phyloP scores from a whole-genome alignment of 2,113 vertebrate species.

The Syngnathoides biaculeatus region DNA sequence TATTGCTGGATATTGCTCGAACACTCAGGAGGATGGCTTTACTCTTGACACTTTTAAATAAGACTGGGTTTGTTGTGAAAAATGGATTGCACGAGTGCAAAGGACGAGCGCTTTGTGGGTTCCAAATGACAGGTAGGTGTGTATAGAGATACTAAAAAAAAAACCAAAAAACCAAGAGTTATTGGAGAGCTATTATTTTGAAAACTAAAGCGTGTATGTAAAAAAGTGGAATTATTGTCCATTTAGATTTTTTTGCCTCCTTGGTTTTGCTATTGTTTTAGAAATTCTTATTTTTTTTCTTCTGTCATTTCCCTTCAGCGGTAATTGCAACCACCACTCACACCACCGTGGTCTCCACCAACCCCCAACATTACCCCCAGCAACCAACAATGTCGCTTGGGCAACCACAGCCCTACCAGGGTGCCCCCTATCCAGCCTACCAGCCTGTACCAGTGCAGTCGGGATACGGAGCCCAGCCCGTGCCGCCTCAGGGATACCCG shows the following conservation, averaged over 20 bases:
- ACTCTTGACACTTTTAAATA: too few species aligned
- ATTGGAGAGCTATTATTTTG: too few species aligned
- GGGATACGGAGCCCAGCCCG: conserved; percentile 48
- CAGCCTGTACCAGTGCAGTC: conserved; percentile 78
- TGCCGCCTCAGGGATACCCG: conserved; percentile 59
- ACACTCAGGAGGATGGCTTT: too few species aligned
- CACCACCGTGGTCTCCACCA: conserved; percentile 77
- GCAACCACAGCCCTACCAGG: conserved; percentile 67
- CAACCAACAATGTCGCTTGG: conserved; percentile 50
- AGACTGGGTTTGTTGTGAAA: too few species aligned
- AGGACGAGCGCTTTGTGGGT: too few species aligned
- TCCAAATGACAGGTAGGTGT: too few species aligned
- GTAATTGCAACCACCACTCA: conserved; percentile 75
- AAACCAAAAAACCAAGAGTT: too few species aligned
- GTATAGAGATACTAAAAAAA: too few species aligned
- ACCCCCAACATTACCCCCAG: conserved; percentile 72
- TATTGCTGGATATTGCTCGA: too few species aligned
- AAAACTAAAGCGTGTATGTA: too few species aligned
- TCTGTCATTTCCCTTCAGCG: conserved; percentile 66
- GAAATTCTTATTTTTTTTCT: background rate
- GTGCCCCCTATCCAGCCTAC: conserved; percentile 75
- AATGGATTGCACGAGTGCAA: too few species aligned
- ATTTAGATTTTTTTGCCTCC: background rate
- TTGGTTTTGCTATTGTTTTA: background rate
- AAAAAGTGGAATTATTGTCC: background rate